Conservation (phyloP, 2,113 vertebrate genomes). For the Heloderma charlesbogerti region DNA sequence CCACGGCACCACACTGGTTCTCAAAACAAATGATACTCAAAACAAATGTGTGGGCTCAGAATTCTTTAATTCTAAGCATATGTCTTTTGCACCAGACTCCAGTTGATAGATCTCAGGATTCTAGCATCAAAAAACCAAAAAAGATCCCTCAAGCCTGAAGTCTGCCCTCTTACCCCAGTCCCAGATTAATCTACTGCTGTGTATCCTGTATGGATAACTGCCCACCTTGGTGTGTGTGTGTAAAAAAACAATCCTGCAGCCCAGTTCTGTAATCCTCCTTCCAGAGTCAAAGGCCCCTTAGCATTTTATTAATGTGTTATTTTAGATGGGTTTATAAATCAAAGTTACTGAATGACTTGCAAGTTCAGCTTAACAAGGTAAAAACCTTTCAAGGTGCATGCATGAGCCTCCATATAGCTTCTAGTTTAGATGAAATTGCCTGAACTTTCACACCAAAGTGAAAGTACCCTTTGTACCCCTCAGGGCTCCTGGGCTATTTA, state of each 20-base stretch:
- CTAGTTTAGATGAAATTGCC: neutral
- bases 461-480: neutral
- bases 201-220: too few species aligned
- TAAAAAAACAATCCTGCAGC: neutral
- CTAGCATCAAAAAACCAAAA: too few species aligned
- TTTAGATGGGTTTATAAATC: conserved; percentile 50
- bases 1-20: too few species aligned
- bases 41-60: too few species aligned
- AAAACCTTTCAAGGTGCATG: neutral
- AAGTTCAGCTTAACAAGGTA: conserved; percentile 4
- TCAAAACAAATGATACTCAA: too few species aligned
- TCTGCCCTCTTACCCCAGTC: too few species aligned
- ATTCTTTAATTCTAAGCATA: too few species aligned
- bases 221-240: too few species aligned
- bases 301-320: conserved; percentile 28
- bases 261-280: conserved; percentile 45
- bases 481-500: conserved; percentile 27
- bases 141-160: too few species aligned
- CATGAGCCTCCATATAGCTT: neutral
- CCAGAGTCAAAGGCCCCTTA: conserved; percentile 41
- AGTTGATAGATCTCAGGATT: too few species aligned
- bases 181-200: conserved; percentile 11
- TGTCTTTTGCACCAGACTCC: too few species aligned
- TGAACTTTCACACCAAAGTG: conserved; percentile 1
- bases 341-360: conserved; percentile 9